These are phyloP conservation scores for Stegana nigrithorax DNA, from an alignment of 2,888 invertebrate species.

Conservation along the genomic window DNA sequence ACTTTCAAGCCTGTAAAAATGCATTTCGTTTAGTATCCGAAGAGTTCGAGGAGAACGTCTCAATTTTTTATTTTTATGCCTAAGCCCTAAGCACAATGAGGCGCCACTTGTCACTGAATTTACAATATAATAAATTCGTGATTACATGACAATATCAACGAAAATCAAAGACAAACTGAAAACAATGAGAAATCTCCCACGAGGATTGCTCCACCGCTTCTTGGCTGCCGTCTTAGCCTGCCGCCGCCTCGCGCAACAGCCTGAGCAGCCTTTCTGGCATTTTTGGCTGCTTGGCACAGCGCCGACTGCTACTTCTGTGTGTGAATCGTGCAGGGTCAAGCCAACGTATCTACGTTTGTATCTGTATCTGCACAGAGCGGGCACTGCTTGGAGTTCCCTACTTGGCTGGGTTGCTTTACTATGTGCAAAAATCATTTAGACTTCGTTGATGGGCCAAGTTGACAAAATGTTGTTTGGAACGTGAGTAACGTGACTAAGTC, in stretches of 20 bases:
- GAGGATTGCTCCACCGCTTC: slow-evolving; percentile 37
- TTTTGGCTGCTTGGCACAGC: slow-evolving; percentile 27
- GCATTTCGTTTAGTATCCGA: too few species aligned
- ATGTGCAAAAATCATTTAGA: slow-evolving; percentile 66
- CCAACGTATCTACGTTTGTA: slow-evolving; percentile 40
- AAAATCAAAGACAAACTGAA: slow-evolving; percentile 49
- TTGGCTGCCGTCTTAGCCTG: background rate
- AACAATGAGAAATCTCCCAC: slow-evolving; percentile 46
- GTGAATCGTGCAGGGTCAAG: slow-evolving; percentile 65
- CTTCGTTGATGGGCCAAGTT: slow-evolving; percentile 45
- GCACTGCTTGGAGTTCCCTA: slow-evolving; percentile 38
- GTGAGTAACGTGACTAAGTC: slow-evolving; percentile 65
- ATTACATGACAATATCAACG: slow-evolving; percentile 63
- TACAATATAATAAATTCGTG: slow-evolving; percentile 69
- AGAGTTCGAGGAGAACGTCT: background rate
- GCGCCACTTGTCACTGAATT: slow-evolving; percentile 67
- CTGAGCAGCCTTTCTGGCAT: slow-evolving; percentile 14
- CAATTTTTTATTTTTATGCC: background rate
- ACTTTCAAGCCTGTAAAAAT: too few species aligned
- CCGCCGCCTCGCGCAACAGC: background rate
- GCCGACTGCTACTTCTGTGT: slow-evolving; percentile 58
- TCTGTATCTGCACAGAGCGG: too few species aligned
- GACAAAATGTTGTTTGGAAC: slow-evolving; percentile 67
- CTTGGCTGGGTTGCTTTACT: slow-evolving; percentile 56
- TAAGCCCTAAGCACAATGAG: slow-evolving; percentile 48